Percentiles rank a stretch among this genome's conserved stretches.
Conservation (phyloP, 2,888 invertebrate genomes). For the Bombyx huttoni region DNA sequence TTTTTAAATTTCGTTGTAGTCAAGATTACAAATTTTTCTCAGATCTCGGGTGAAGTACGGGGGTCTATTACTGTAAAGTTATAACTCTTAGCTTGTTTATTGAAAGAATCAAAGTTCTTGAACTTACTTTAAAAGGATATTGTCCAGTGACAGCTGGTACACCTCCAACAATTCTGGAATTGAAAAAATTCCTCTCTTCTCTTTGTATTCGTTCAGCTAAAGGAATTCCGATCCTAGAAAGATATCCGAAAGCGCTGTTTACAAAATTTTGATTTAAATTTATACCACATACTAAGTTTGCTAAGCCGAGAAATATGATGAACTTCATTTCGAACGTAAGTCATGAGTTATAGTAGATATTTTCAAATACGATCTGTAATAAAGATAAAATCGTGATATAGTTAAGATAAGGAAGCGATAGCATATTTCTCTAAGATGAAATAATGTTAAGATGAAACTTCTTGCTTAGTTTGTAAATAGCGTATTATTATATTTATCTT, state of each 20-base stretch:
- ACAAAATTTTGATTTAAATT: constrained; percentile 5
- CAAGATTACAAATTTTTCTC: no score
- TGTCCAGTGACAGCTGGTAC: constrained; percentile 22
- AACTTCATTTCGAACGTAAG: constrained; percentile 13
- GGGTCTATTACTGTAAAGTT: no score
- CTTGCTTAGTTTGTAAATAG: no score
- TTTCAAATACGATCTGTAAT: not conserved
- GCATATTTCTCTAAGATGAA: no score
- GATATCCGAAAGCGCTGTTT: constrained; percentile 26
- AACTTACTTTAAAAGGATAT: constrained; percentile 26
- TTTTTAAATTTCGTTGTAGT: no score
- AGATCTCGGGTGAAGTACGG: no score
- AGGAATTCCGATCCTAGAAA: constrained; percentile 21
- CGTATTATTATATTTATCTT: no score
- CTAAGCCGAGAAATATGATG: constrained; percentile 12
- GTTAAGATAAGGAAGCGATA: not conserved
- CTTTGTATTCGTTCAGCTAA: constrained; percentile 24
- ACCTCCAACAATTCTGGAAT: constrained; percentile 27
- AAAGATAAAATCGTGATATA: not conserved
- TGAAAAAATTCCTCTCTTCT: constrained; percentile 18
- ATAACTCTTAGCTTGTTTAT: no score
- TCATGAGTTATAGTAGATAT: not conserved
- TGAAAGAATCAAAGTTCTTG: no score
- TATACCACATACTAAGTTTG: constrained; percentile 16
- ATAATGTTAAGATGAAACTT: no score